A percentile compares a stretch with the other conserved stretches of the same genome.
Evolutionary conservation across 1,140 invertebrate genomes (phyloP).

Genomic region (Heliconius hewitsoni): DNA sequence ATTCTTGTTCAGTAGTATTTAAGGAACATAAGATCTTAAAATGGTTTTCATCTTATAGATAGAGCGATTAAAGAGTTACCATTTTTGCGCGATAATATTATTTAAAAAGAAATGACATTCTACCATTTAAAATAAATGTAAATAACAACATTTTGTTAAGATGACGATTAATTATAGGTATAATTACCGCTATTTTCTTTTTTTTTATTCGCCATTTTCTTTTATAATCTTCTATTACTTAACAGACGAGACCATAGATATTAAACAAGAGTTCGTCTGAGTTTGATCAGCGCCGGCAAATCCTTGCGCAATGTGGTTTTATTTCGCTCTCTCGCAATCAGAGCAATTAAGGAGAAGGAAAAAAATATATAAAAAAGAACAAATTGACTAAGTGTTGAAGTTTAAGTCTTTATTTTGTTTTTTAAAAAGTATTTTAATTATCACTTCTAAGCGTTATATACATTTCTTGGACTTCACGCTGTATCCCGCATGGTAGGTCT

Average conservation of each 20-base stretch:
- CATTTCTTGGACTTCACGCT: neutral
- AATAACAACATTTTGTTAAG: no score
- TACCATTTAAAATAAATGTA: no score
- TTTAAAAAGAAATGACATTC: no score
- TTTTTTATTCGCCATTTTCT: no score
- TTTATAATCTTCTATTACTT: slow-evolving; percentile 11
- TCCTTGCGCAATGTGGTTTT: slow-evolving; percentile 55
- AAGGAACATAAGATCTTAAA: no score
- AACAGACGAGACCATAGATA: slow-evolving; percentile 14
- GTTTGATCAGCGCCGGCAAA: slow-evolving; percentile 37
- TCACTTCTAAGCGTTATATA: neutral
- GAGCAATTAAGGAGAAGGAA: slow-evolving; percentile 57
- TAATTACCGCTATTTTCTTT: no score
- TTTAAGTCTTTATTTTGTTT: neutral
- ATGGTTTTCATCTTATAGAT: no score
- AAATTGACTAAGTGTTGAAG: slow-evolving; percentile 18
- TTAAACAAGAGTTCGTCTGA: slow-evolving; percentile 26
- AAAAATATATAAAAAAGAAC: slow-evolving; percentile 18
- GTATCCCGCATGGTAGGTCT: no score
- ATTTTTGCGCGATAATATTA: no score
- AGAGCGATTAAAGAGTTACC: no score
- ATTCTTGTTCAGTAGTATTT: no score
- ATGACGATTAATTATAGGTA: no score
- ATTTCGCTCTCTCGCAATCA: slow-evolving; percentile 62
- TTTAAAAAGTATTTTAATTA: slow-evolving; percentile 5